These are phyloP conservation scores for Rhombomys opimus DNA, from an alignment of 2,113 vertebrate species.

Conservation along the genomic window DNA sequence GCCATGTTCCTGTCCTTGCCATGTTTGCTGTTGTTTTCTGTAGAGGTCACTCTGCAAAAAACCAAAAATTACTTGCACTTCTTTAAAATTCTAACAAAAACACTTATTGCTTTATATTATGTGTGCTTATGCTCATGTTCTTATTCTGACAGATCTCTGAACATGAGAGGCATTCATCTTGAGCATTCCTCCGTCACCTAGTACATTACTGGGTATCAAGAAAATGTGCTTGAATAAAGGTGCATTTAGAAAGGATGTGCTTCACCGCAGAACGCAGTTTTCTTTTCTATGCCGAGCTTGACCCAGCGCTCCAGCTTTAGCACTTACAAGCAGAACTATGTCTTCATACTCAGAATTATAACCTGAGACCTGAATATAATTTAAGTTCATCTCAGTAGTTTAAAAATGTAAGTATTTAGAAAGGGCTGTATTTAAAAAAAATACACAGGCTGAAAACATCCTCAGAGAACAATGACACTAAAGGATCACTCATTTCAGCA, in stretches of 20 bases:
- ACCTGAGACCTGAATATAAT: background rate
- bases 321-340: background rate
- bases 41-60: background rate
- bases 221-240: background rate
- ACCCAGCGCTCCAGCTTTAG: background rate
- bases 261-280: background rate
- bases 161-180: background rate
- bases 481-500: background rate
- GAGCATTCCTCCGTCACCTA: background rate
- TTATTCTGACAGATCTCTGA: background rate
- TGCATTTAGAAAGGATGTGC: background rate
- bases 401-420: background rate
- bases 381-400: background rate
- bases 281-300: background rate
- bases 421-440: background rate
- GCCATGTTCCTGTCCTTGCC: background rate
- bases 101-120: accelerated
- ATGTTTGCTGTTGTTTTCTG: background rate
- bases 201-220: background rate
- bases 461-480: background rate
- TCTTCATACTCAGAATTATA: background rate
- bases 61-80: background rate
- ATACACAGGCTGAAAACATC: background rate
- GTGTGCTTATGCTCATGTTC: background rate
- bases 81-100: background rate